Evolutionary conservation across 2,113 vertebrate species (phyloP).

Genomic region (Daubentonia madagascariensis): DNA sequence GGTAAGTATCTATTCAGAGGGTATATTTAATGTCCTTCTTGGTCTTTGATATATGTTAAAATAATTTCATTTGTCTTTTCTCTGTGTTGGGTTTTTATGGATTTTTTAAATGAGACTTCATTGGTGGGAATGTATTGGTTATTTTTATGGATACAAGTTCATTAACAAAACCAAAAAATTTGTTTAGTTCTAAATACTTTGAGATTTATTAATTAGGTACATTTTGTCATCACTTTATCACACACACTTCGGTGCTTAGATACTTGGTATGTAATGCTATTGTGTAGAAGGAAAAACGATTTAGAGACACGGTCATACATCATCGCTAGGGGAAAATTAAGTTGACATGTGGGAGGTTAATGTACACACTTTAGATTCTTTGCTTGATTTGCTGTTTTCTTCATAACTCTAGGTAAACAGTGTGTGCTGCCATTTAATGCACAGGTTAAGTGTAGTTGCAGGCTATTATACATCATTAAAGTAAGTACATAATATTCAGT

Average conservation of each 20-base stretch:
- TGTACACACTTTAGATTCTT: conserved; percentile 81
- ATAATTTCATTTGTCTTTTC: conserved; percentile 41
- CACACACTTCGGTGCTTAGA: conserved; percentile 75
- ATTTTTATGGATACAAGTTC: conserved; percentile 77
- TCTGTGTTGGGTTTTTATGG: neutral
- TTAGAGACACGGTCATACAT: conserved; percentile 78
- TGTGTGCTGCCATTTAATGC: conserved; percentile 87
- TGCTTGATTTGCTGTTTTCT: conserved; percentile 86
- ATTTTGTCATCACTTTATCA: conserved; percentile 81
- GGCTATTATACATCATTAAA: conserved; percentile 97
- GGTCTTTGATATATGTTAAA: conserved; percentile 21
- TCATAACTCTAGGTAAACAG: conserved; percentile 85
- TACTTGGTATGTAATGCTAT: conserved; percentile 77
- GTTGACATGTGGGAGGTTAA: conserved; percentile 84
- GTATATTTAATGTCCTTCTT: neutral
- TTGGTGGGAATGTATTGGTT: conserved; percentile 69
- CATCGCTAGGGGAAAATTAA: conserved; percentile 81
- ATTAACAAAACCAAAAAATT: conserved; percentile 78
- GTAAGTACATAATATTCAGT: conserved; percentile 90
- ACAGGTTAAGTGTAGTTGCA: conserved; percentile 96
- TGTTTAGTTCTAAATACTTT: conserved; percentile 79
- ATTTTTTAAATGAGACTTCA: neutral
- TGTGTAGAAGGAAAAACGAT: conserved; percentile 75
- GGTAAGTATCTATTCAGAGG: neutral
- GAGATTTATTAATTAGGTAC: conserved; percentile 80